phyloP scores from a whole-genome alignment of 2,797 vertebrate genomes.

The Nyctalus aviator region DNA sequence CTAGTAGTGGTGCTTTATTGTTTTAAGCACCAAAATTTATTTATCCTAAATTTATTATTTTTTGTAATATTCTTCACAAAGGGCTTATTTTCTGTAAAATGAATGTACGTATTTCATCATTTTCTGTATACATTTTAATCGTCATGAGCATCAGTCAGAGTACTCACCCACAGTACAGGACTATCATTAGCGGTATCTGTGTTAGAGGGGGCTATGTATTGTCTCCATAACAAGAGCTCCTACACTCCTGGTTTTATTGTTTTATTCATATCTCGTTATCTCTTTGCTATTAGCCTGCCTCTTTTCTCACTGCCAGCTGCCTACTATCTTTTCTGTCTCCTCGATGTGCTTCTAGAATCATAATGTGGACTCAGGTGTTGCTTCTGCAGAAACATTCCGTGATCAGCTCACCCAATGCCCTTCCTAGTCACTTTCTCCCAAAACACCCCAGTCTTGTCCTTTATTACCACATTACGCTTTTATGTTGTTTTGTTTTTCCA shows the following conservation, averaged over 20 bases:
- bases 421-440: background rate
- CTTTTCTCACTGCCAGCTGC: background rate
- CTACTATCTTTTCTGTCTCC: background rate
- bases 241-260: background rate
- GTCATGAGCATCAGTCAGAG: background rate
- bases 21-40: background rate
- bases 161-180: background rate
- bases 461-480: background rate
- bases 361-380: background rate
- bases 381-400: background rate
- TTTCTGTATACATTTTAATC: background rate
- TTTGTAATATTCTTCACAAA: background rate
- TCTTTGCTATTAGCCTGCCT: background rate
- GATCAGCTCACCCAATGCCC: background rate
- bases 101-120: background rate
- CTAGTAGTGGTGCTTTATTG: background rate
- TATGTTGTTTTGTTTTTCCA: background rate
- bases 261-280: background rate
- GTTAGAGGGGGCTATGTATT: background rate
- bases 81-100: background rate
- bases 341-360: background rate
- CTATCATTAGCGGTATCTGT: background rate
- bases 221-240: background rate
- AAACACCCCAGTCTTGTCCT: background rate
- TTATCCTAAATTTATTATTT: background rate